These are phyloP conservation scores for Carassius carassius DNA, from an alignment of 2,113 vertebrate genomes.

Conservation along the genomic window DNA sequence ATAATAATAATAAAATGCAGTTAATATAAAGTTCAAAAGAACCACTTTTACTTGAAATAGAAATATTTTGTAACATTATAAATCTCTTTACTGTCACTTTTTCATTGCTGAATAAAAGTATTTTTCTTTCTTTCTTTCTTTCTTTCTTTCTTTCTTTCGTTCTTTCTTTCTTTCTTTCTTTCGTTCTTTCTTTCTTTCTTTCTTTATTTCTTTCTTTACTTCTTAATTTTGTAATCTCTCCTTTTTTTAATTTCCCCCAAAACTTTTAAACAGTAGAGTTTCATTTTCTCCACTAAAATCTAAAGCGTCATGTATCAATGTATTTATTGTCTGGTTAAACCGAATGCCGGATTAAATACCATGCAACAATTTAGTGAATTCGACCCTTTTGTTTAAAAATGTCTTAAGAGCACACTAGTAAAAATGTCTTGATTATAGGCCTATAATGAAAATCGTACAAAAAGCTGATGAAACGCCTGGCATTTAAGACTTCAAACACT, in stretches of 20 bases:
- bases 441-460: neutral
- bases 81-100: neutral
- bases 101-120: neutral
- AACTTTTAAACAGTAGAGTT: neutral
- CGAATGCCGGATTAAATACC: neutral
- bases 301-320: neutral
- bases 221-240: neutral
- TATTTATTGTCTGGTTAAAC: neutral
- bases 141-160: no score
- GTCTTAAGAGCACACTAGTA: neutral
- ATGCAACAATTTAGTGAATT: neutral
- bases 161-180: no score
- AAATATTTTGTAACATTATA: neutral
- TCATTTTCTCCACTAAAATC: neutral
- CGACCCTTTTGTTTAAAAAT: neutral
- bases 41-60: neutral
- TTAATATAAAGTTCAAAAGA: neutral
- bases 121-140: neutral
- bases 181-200: no score
- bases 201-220: no score
- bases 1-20: no score
- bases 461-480: neutral
- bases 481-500: slow-evolving; percentile 22
- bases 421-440: neutral
- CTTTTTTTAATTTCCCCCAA: neutral